Percentiles rank a stretch among this genome's conserved stretches.
phyloP scores from a whole-genome alignment of 2,888 invertebrate genomes.

The Latheticus oryzae region DNA sequence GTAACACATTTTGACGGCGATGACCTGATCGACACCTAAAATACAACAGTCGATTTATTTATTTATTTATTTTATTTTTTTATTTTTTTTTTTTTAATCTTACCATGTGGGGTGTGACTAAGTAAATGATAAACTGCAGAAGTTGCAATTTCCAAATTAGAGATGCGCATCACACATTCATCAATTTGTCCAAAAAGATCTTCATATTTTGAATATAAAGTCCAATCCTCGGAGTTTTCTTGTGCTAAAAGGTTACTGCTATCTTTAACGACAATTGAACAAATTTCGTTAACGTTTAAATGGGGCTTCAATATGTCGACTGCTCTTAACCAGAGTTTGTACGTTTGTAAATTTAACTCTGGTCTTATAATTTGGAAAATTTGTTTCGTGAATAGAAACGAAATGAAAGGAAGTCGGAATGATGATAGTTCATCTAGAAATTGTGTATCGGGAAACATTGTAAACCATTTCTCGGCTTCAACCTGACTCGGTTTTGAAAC shows the following conservation, averaged over 20 bases:
- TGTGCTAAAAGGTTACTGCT: conserved; percentile 46
- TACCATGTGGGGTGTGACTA: conserved; percentile 58
- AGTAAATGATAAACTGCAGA: conserved; percentile 59
- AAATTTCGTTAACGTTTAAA: conserved; percentile 65
- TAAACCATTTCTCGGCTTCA: conserved; percentile 67
- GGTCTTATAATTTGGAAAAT: conserved; percentile 66
- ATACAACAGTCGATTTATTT: no score
- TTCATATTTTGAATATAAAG: conserved; percentile 57
- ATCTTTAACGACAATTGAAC: conserved; percentile 66
- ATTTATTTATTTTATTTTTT: no score
- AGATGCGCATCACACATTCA: conserved; percentile 61
- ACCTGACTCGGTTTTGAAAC: conserved; percentile 63
- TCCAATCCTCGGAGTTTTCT: conserved; percentile 53
- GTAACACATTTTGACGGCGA: conserved; percentile 66
- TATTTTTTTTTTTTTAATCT: no score
- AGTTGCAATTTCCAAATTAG: conserved; percentile 60
- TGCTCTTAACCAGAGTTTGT: conserved; percentile 66
- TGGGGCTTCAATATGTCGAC: conserved; percentile 57
- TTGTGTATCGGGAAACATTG: conserved; percentile 60
- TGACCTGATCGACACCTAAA: conserved; percentile 67
- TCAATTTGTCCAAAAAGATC: conserved; percentile 62
- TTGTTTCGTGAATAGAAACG: conserved; percentile 57
- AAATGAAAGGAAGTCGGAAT: conserved; percentile 67
- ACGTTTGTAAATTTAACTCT: conserved; percentile 67
- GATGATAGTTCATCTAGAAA: conserved; percentile 65